These are phyloP conservation scores for Paramormyrops kingsleyae DNA, from an alignment of 2,113 vertebrate genomes.

Conservation along the genomic window DNA sequence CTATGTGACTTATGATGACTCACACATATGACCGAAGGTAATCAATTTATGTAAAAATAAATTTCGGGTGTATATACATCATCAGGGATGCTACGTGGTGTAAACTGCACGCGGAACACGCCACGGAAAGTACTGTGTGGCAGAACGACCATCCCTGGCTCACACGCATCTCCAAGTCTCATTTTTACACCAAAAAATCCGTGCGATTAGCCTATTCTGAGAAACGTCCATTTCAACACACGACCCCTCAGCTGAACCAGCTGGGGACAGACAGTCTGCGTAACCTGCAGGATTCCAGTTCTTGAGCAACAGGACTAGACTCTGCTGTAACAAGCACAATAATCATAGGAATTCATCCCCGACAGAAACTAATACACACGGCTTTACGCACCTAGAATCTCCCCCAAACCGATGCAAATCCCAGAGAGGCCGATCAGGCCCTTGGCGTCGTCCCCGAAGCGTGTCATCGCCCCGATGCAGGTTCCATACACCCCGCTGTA, in stretches of 20 bases:
- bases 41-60: background rate
- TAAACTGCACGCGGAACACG: background rate
- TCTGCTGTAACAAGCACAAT: background rate
- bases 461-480: conserved; percentile 82
- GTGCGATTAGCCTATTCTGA: background rate
- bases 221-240: background rate
- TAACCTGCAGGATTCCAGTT: background rate
- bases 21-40: background rate
- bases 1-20: background rate
- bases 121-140: background rate
- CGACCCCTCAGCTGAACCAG: background rate
- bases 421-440: conserved; percentile 91
- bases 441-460: conserved; percentile 81
- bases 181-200: background rate
- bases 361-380: background rate
- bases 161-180: background rate
- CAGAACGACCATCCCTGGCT: too few species aligned
- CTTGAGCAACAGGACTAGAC: background rate
- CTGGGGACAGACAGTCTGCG: background rate
- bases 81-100: background rate
- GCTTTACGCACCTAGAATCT: conserved; percentile 79
- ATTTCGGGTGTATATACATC: background rate
- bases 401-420: conserved; percentile 89
- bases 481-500: conserved; percentile 96
- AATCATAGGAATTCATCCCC: background rate